A percentile compares a stretch with the other conserved stretches of the same genome.
These are phyloP conservation scores for Pandemis heparana DNA, from an alignment of 2,888 invertebrate genomes.

Conservation along the genomic window DNA sequence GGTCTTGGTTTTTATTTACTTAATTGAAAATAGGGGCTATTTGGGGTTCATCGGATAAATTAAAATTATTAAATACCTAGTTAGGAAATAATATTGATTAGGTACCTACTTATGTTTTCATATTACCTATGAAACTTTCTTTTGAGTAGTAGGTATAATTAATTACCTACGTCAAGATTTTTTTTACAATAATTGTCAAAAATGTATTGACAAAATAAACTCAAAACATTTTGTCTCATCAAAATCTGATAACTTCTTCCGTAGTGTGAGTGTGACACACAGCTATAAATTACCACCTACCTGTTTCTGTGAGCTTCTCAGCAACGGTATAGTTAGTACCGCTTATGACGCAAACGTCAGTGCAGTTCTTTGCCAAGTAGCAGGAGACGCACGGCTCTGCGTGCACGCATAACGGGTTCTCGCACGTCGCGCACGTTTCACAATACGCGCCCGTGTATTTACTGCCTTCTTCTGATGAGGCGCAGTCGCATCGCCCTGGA, in stretches of 20 bases:
- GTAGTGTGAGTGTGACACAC: background rate
- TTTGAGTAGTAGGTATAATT: no score
- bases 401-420: conserved; percentile 78
- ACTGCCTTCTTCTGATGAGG: conserved; percentile 54
- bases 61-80: no score
- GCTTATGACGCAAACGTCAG: conserved; percentile 65
- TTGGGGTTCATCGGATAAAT: no score
- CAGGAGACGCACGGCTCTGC: conserved; percentile 80
- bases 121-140: no score
- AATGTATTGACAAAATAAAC: no score
- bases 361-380: conserved; percentile 68
- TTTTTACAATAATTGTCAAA: no score
- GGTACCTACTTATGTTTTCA: no score
- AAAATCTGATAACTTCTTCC: background rate
- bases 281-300: conserved; percentile 46
- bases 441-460: conserved; percentile 81
- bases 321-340: conserved; percentile 71
- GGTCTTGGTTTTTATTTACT: no score
- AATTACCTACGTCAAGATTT: no score
- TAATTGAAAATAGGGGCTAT: no score
- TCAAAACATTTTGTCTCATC: no score
- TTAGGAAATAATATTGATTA: no score
- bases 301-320: conserved; percentile 53
- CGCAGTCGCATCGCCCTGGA: conserved; percentile 75
- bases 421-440: conserved; percentile 80